These are phyloP conservation scores for Conomelus anceps DNA, from an alignment of 2,888 invertebrate species.

Conservation along the genomic window DNA sequence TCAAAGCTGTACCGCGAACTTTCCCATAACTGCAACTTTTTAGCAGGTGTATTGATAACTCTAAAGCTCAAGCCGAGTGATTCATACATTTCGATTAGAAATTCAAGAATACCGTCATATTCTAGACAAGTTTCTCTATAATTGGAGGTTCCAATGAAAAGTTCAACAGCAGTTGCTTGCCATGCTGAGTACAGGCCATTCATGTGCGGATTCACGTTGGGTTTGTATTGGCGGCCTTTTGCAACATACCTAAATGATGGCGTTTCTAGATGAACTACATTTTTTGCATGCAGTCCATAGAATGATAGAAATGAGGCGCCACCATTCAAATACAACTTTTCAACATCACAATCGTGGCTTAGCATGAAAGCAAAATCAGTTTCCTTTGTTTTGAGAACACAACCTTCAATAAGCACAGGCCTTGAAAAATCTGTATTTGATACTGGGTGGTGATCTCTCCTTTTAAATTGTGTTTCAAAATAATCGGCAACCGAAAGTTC, in stretches of 20 bases:
- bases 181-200: constrained; percentile 57
- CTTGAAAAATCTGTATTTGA: constrained; percentile 73
- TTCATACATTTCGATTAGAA: constrained; percentile 54
- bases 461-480: constrained; percentile 45
- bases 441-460: constrained; percentile 54
- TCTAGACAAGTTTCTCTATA: constrained; percentile 48
- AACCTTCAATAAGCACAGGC: constrained; percentile 57
- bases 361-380: constrained; percentile 53
- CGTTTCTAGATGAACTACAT: constrained; percentile 51
- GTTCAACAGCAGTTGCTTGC: constrained; percentile 61
- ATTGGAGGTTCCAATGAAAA: constrained; percentile 53
- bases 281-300: constrained; percentile 64
- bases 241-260: constrained; percentile 65
- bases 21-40: constrained; percentile 57
- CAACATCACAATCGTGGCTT: constrained; percentile 47
- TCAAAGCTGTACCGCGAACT: constrained; percentile 61
- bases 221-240: constrained; percentile 62
- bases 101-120: constrained; percentile 50
- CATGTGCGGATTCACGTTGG: constrained; percentile 41
- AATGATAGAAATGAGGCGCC: constrained; percentile 66
- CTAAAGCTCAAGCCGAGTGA: constrained; percentile 61
- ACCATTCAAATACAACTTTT: constrained; percentile 65
- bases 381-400: constrained; percentile 53
- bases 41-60: constrained; percentile 54
- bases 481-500: constrained; percentile 56